A percentile compares a stretch with the other conserved stretches of the same genome.
These are phyloP conservation scores for Euphysa ruthae DNA, from an alignment of 30 jellyfish, hydroid and myxozoan genomes.

Conservation along the genomic window DNA sequence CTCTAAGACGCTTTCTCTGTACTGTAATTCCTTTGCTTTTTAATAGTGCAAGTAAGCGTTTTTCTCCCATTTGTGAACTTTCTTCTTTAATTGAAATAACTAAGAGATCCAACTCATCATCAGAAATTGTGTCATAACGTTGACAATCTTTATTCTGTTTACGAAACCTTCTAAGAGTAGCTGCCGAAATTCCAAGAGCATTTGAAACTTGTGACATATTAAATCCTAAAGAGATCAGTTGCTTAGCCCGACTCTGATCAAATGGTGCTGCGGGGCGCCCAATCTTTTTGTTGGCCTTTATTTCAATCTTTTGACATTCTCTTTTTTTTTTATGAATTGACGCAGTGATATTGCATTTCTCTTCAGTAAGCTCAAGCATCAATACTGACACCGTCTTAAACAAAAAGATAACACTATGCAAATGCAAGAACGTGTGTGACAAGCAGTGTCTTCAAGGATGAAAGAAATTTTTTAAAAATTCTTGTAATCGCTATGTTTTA, in stretches of 20 bases:
- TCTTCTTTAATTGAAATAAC: slow-evolving; percentile 15
- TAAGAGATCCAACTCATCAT: slow-evolving; percentile 19
- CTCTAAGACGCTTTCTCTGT: slow-evolving; percentile 19
- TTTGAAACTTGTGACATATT: slow-evolving; percentile 32
- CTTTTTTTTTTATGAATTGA: background rate
- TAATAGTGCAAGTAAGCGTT: slow-evolving; percentile 23
- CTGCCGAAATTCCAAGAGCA: slow-evolving; percentile 37
- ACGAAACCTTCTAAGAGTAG: slow-evolving; percentile 32
- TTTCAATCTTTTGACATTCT: background rate
- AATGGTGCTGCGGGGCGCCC: slow-evolving; percentile 22
- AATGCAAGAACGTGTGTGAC: slow-evolving; percentile 31
- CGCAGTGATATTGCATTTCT: background rate
- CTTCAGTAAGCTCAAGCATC: background rate
- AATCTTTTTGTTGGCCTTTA: slow-evolving; percentile 1
- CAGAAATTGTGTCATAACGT: slow-evolving; percentile 6
- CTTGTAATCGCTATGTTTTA: too few relatives aligned
- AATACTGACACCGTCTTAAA: slow-evolving; percentile 11
- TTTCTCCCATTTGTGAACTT: slow-evolving; percentile 26
- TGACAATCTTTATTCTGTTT: background rate
- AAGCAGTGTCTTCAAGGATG: too few relatives aligned
- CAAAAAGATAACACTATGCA: slow-evolving; percentile 2
- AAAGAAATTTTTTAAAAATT: too few relatives aligned
- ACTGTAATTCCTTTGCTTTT: slow-evolving; percentile 26
- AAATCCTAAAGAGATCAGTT: slow-evolving; percentile 25
- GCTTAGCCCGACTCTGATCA: slow-evolving; percentile 29